Conservation (phyloP, 2,797 vertebrate genomes). For the Sus cebifrons region DNA sequence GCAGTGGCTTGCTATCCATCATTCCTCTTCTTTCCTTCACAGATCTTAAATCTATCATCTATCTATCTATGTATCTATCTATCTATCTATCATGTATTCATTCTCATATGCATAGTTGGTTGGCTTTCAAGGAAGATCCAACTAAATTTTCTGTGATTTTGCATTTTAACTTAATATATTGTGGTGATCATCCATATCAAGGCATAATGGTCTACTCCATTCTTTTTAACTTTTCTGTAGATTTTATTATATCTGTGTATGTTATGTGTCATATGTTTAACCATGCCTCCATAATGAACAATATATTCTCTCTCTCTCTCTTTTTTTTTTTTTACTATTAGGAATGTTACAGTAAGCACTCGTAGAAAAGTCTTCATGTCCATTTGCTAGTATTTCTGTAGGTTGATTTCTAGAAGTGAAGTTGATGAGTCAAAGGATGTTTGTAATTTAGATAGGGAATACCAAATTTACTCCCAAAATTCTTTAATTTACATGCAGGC, state of each 20-base stretch:
- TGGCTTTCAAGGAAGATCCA: background rate
- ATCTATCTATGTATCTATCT: background rate
- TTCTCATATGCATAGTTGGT: background rate
- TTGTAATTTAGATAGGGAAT: constrained; percentile 31
- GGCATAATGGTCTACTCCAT: background rate
- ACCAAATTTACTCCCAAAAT: background rate
- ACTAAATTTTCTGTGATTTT: background rate
- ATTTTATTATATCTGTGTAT: background rate
- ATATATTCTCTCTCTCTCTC: background rate
- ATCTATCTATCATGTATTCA: background rate
- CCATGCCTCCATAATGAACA: background rate
- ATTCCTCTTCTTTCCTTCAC: background rate
- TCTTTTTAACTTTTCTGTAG: background rate
- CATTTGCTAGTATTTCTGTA: constrained; percentile 3
- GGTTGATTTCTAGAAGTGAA: constrained; percentile 20
- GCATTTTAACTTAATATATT: background rate
- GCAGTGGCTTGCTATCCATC: background rate
- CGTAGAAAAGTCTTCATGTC: background rate
- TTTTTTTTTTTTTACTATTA: background rate
- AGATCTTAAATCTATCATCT: too few species aligned
- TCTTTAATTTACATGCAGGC: background rate
- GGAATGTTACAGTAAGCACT: background rate
- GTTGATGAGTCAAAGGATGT: constrained; percentile 2
- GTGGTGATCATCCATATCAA: background rate
- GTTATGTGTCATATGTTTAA: background rate